These are phyloP conservation scores for Pandemis heparana DNA, from an alignment of 2,888 invertebrate genomes.

Conservation along the genomic window DNA sequence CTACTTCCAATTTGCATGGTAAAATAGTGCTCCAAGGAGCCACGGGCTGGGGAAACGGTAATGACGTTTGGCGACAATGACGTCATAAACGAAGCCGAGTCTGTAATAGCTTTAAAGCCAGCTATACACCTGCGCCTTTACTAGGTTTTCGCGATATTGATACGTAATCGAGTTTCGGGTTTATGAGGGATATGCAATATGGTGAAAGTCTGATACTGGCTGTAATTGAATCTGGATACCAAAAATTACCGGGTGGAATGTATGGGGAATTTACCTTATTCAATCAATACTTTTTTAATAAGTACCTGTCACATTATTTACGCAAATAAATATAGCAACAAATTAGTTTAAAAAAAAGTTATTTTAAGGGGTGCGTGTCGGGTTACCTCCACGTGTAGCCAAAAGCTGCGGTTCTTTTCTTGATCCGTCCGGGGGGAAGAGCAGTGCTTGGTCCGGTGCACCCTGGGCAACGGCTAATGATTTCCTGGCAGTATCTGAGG, in stretches of 20 bases:
- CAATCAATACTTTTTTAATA: too few species aligned
- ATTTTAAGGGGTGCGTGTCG: too few species aligned
- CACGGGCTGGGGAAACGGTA: constrained; percentile 55
- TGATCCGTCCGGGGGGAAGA: too few species aligned
- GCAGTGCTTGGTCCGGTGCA: too few species aligned
- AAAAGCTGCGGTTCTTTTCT: too few species aligned
- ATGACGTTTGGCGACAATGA: constrained; percentile 73
- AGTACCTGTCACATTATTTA: too few species aligned
- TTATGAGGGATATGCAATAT: constrained; percentile 5
- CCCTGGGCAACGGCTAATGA: too few species aligned
- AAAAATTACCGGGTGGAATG: not conserved
- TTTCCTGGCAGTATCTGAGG: too few species aligned
- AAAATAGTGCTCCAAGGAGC: constrained; percentile 1
- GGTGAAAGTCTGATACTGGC: not conserved
- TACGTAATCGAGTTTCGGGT: constrained; percentile 25
- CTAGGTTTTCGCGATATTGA: constrained; percentile 33
- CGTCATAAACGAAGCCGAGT: constrained; percentile 66
- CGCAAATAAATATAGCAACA: too few species aligned
- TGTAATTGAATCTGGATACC: not conserved
- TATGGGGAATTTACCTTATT: too few species aligned
- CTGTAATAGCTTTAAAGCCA: constrained; percentile 49
- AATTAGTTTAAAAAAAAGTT: too few species aligned
- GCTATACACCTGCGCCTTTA: constrained; percentile 57
- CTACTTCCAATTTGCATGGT: constrained; percentile 1
- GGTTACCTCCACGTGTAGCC: too few species aligned